Percentiles rank a stretch among this genome's conserved stretches.
Evolutionary conservation across 1,140 invertebrate species (phyloP).

Genomic region (Antheraea pernyi): DNA sequence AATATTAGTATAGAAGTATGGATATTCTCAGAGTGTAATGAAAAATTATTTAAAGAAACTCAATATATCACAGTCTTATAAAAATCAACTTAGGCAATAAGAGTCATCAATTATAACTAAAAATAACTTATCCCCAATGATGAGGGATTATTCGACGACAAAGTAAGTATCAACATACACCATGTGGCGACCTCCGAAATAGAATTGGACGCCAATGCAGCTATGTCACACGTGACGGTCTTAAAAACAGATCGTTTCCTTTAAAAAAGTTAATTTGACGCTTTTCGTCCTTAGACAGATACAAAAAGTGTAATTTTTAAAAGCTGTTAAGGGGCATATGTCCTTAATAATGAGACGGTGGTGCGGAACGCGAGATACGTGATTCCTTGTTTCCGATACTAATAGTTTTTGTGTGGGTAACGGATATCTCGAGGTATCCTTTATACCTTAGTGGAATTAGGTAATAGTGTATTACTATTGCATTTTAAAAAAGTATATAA

Average conservation of each 20-base stretch:
- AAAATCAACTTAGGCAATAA: slow-evolving; percentile 65
- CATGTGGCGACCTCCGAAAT: slow-evolving; percentile 64
- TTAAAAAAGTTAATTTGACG: slow-evolving; percentile 76
- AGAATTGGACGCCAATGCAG: slow-evolving; percentile 55
- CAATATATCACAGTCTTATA: slow-evolving; percentile 69
- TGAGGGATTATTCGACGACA: slow-evolving; percentile 67
- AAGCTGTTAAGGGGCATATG: slow-evolving; percentile 58
- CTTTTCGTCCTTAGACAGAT: slow-evolving; percentile 51
- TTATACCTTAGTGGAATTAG: not conserved
- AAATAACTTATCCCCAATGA: slow-evolving; percentile 65
- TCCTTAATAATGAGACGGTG: slow-evolving; percentile 60
- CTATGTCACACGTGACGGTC: slow-evolving; percentile 68
- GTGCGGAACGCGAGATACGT: slow-evolving; percentile 64
- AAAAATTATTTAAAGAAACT: slow-evolving; percentile 23
- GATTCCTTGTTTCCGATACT: slow-evolving; percentile 62
- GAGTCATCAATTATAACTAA: slow-evolving; percentile 58
- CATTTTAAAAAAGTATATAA: too few species aligned
- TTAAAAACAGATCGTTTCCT: slow-evolving; percentile 75
- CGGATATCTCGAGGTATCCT: not conserved
- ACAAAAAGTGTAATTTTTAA: slow-evolving; percentile 69
- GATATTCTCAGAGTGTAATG: not conserved
- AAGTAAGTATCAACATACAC: slow-evolving; percentile 65
- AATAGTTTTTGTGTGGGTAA: not conserved
- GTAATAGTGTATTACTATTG: too few species aligned
- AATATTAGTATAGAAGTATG: too few species aligned